phyloP scores from a whole-genome alignment of 2,888 invertebrate species.

The Patella depressa region DNA sequence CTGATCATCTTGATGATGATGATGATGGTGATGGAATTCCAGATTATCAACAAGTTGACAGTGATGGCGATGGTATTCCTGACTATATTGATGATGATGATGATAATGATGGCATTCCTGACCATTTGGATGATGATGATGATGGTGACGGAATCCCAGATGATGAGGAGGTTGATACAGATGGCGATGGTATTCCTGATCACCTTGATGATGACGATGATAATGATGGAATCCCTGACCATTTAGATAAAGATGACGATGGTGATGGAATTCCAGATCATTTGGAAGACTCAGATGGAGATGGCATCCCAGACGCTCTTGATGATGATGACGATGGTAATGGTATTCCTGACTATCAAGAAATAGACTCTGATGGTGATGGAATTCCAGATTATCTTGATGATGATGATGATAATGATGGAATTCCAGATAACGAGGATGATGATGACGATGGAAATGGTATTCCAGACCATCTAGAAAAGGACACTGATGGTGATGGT shows the following conservation, averaged over 20 bases:
- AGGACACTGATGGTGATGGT: constrained; percentile 60
- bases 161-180: constrained; percentile 49
- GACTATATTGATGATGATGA: constrained; percentile 49
- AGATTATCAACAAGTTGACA: constrained; percentile 44
- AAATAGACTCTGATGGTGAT: constrained; percentile 58
- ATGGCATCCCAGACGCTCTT: constrained; percentile 56
- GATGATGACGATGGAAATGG: constrained; percentile 61
- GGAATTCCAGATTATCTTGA: constrained; percentile 59
- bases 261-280: constrained; percentile 59
- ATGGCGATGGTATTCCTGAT: constrained; percentile 59
- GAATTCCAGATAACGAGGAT: constrained; percentile 52
- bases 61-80: constrained; percentile 59
- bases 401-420: constrained; percentile 58
- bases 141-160: constrained; percentile 62
- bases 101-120: constrained; percentile 47
- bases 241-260: constrained; percentile 55
- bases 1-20: constrained; percentile 53
- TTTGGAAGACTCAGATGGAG: constrained; percentile 49
- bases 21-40: constrained; percentile 64
- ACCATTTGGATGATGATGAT: constrained; percentile 47
- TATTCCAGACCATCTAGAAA: constrained; percentile 56
- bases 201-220: constrained; percentile 43
- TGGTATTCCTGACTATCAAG: constrained; percentile 54
- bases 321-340: constrained; percentile 58
- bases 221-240: constrained; percentile 59